Conservation (phyloP, 2,888 invertebrate genomes). For the Tortrix viridana region DNA sequence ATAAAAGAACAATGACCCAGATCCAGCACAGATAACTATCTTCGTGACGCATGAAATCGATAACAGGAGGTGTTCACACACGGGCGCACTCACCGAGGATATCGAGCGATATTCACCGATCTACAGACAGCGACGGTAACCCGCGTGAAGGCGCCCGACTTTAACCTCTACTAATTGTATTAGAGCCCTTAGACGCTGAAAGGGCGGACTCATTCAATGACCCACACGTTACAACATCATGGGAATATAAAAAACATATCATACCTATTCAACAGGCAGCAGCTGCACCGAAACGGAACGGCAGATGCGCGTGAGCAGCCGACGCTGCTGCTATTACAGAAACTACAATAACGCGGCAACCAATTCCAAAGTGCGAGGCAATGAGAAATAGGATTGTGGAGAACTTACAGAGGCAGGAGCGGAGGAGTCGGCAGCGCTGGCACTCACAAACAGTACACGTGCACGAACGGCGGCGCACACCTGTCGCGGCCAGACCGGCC, state of each 20-base stretch:
- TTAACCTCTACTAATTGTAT: conserved; percentile 58
- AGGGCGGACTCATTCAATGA: conserved; percentile 60
- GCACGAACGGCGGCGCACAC: conserved; percentile 80
- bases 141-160: conserved; percentile 65
- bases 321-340: conserved; percentile 64
- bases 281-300: conserved; percentile 76
- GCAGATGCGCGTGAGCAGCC: conserved; percentile 76
- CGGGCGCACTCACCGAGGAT: conserved; percentile 74
- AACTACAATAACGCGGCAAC: conserved; percentile 63
- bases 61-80: conserved; percentile 71
- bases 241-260: conserved; percentile 62
- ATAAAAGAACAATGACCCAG: conserved; percentile 83
- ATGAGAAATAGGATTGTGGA: conserved; percentile 52
- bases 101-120: conserved; percentile 78
- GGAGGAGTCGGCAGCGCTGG: conserved; percentile 63
- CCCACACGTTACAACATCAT: conserved; percentile 54
- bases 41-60: conserved; percentile 82
- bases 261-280: conserved; percentile 71
- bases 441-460: conserved; percentile 83
- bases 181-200: conserved; percentile 62
- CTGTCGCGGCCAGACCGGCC: conserved; percentile 81
- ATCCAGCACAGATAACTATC: conserved; percentile 80
- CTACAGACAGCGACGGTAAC: conserved; percentile 68
- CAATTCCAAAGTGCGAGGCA: conserved; percentile 52
- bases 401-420: conserved; percentile 66